Base-by-base conservation (phyloP, 2,113 vertebrate species). In the Pseudorhombus dupliciocellatus region DNA sequence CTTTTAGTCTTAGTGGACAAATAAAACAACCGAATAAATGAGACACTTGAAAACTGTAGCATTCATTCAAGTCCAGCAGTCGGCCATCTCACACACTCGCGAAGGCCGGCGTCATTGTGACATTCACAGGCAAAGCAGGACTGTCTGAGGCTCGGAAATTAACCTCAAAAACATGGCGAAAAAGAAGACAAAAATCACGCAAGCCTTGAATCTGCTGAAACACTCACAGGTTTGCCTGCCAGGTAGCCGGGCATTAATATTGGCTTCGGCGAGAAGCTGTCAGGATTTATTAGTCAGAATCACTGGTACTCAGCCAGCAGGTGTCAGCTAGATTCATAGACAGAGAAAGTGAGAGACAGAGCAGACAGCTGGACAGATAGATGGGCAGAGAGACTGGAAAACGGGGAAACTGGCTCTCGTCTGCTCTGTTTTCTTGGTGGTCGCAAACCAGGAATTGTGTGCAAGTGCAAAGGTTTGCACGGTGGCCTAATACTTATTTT, bases 271-370 rank as follows among this genome's bases (percentile, higher is more conserved):
- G 7, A 84, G 80, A 86, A 82, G 72, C 85, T 91, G 91, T 91
- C 90, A 89, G 77, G 81, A 86, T 89, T 90, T 92, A 92, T 92
- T 92, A 92, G 84, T 88, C 83, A 76, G 80, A 79, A 89, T 87
- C 83, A 88, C 81, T 84, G 84, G 84, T 86, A 78, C 83, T 87
- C 84, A 73, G 86, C 89, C 87, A 90, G 88, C 87, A 88, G 84
- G 89, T 89, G 89, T 89, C 85, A 85, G 84, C 80, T 75, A n/a
- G n/a, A n/a, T n/a, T n/a, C n/a, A n/a, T n/a, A n/a, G 82, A 77
- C 88, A 85, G 86, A 65, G 83, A 79, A 75, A 74, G 68, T 73
- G 64, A 80, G 67, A 77, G 66, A 72, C 55, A 22, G 55, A 57
- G 57, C 50, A 57, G 56, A 64, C 68, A 75, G 84, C 21, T 54